A percentile compares a stretch with the other conserved stretches of the same genome.
phyloP scores from a whole-genome alignment of 2,797 vertebrate species.

The Clamator glandarius region DNA sequence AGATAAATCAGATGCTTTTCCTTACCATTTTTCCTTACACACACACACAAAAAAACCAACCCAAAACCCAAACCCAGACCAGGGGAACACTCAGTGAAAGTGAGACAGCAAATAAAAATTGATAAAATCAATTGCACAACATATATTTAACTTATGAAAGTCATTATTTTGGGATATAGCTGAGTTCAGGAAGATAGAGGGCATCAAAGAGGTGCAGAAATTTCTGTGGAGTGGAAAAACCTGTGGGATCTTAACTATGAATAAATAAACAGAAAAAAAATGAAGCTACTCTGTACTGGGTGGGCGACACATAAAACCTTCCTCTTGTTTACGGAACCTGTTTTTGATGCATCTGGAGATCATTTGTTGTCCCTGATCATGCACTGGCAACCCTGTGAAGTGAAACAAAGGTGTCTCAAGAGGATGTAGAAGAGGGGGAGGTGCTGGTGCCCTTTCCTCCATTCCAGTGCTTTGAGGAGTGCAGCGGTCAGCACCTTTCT shows the following conservation, averaged over 20 bases:
- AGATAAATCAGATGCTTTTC: constrained; percentile 55
- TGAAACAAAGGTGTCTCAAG: background rate
- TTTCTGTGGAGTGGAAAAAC: constrained; percentile 5
- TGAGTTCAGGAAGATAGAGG: background rate
- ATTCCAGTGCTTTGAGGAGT: background rate
- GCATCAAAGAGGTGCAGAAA: background rate
- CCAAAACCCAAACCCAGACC: too few relatives aligned
- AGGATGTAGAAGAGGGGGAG: background rate
- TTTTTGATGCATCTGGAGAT: background rate
- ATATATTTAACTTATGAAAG: background rate
- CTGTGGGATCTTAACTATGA: background rate
- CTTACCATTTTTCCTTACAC: background rate
- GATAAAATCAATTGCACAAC: constrained; percentile 10
- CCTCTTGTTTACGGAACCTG: background rate
- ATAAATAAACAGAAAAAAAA: background rate
- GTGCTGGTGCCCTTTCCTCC: background rate
- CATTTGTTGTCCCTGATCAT: background rate
- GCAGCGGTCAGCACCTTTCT: background rate
- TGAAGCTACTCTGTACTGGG: background rate
- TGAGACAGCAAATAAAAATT: background rate
- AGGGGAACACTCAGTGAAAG: background rate
- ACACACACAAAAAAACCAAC: background rate
- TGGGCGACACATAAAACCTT: background rate
- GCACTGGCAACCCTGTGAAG: background rate
- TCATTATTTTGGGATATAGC: background rate